These are phyloP conservation scores for Coptotermes formosanus DNA, from an alignment of 1,140 invertebrate genomes.

Conservation along the genomic window DNA sequence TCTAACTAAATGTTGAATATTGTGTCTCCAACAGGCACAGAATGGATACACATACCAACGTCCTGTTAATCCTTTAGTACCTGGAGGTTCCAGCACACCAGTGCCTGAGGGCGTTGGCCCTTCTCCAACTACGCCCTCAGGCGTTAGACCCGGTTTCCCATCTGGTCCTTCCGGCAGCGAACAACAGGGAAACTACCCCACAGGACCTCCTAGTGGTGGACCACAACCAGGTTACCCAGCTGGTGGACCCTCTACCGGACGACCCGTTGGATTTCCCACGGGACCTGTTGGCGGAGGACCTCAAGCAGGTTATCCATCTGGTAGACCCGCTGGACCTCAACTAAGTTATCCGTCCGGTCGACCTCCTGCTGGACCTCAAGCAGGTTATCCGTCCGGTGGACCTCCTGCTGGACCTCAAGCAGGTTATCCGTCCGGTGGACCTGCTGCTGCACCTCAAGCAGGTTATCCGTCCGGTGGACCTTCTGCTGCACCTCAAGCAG, in stretches of 20 bases:
- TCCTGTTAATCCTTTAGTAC: constrained; percentile 40
- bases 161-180: not conserved
- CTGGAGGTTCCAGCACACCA: constrained; percentile 21
- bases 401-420: not conserved
- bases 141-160: not conserved
- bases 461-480: not conserved
- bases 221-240: no score
- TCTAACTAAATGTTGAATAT: no score
- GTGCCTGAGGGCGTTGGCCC: constrained; percentile 27
- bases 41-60: constrained; percentile 47
- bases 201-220: no score
- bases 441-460: not conserved
- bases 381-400: not conserved
- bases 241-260: constrained; percentile 26
- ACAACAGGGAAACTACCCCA: not conserved
- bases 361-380: not conserved
- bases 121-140: not conserved
- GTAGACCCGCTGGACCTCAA: no score
- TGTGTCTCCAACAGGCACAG: constrained; percentile 41
- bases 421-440: constrained; percentile 37
- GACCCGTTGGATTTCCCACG: constrained; percentile 28
- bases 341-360: not conserved
- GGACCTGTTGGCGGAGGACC: constrained; percentile 33
- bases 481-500: constrained; percentile 24
- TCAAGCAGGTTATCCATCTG: constrained; percentile 28